phyloP scores from a whole-genome alignment of 2,797 vertebrate genomes.

The Alauda arvensis region DNA sequence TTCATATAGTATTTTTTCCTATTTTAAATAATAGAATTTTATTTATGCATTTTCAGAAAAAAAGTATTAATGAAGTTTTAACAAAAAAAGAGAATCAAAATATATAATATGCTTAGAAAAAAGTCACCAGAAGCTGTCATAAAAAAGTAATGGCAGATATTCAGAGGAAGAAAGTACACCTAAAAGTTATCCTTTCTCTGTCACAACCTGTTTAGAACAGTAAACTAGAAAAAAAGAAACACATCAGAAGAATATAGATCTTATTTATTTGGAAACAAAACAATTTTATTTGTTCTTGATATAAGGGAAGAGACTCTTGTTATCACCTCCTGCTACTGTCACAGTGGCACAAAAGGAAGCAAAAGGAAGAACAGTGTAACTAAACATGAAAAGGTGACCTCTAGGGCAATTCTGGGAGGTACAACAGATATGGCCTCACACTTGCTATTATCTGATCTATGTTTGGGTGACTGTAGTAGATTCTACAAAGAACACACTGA shows the following conservation, averaged over 20 bases:
- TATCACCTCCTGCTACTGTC: not conserved
- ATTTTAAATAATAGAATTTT: not conserved
- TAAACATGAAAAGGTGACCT: not conserved
- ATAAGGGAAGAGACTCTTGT: not conserved
- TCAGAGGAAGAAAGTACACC: not conserved
- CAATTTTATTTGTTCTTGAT: not conserved
- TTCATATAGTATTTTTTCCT: not conserved
- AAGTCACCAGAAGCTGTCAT: not conserved
- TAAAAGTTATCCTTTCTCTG: not conserved
- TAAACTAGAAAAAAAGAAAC: not conserved
- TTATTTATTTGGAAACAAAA: not conserved
- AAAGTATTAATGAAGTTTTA: not conserved
- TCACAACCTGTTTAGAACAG: not conserved
- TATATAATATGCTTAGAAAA: not conserved
- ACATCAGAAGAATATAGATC: not conserved
- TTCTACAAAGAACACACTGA: not conserved
- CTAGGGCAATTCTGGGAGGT: not conserved
- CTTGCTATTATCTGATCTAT: not conserved
- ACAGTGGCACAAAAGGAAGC: not conserved
- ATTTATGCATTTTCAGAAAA: not conserved
- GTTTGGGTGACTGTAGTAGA: not conserved
- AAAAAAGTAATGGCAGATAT: not conserved
- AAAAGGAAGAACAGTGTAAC: not conserved
- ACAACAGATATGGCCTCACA: not conserved
- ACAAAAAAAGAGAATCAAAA: not conserved